Evolutionary conservation across 2,888 invertebrate species (phyloP).

Genomic region (Elmis aenea): DNA sequence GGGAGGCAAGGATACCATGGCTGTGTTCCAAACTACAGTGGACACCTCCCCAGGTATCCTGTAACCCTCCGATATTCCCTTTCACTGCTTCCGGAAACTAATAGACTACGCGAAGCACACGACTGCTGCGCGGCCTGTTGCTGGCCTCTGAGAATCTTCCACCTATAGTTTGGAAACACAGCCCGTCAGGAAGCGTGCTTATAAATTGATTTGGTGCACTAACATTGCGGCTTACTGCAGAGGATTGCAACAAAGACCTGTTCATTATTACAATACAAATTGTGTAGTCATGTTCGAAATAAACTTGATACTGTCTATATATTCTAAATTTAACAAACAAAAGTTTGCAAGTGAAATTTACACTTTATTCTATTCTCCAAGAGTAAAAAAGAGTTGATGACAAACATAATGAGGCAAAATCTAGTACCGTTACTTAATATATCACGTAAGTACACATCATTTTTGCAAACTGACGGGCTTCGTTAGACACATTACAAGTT

Average conservation of each 20-base stretch:
- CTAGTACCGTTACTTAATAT: too few relatives aligned
- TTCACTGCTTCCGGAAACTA: conserved; percentile 33
- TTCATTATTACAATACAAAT: too few relatives aligned
- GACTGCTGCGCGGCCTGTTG: conserved; percentile 33
- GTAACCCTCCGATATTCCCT: conserved; percentile 36
- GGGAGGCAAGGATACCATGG: conserved; percentile 61
- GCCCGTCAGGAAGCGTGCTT: conserved; percentile 43
- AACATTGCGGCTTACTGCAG: conserved; percentile 20
- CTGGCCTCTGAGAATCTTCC: conserved; percentile 38
- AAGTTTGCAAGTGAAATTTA: too few relatives aligned
- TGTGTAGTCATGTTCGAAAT: too few relatives aligned
- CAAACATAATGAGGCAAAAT: too few relatives aligned
- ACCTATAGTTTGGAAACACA: conserved; percentile 50
- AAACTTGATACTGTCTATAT: too few relatives aligned
- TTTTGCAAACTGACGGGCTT: too few relatives aligned
- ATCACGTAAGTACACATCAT: too few relatives aligned
- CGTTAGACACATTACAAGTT: too few relatives aligned
- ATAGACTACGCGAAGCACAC: conserved; percentile 30
- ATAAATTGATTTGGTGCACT: conserved; percentile 22
- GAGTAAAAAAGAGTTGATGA: too few relatives aligned
- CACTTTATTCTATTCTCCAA: too few relatives aligned
- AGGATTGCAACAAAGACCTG: conserved; percentile 19
- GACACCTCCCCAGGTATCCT: conserved; percentile 46
- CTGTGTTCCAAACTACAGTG: conserved; percentile 58
- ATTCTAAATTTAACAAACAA: too few relatives aligned